Base-by-base conservation (phyloP, 2,888 invertebrate genomes). In the Camponotus fellah region DNA sequence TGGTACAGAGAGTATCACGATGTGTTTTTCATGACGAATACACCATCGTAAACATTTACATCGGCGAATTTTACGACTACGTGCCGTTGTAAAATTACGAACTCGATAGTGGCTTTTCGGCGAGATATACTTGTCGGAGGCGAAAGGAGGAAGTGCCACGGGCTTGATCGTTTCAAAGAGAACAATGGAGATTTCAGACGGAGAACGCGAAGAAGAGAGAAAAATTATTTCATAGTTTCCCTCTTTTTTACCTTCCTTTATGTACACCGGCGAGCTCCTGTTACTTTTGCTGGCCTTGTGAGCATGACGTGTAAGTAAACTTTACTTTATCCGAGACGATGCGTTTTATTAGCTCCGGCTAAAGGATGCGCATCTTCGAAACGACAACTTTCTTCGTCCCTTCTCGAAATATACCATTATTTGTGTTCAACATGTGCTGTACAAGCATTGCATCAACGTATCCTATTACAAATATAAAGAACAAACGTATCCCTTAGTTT, bases 281-380 rank as follows among this genome's bases (percentile, higher is more conserved):
- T 89, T 90, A 90, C 91, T 90, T 91, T 89, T 90, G 86, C 89
- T 76, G 87, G 83, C 91, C 91, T 91, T 88, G 90, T 58, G 60
- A 64, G 43, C 79, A 43, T 71, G 82, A 82, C 84, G 81, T 82
- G 71, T 75, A 84, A 86, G 72, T 85, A 82, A 85, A 86, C 88
- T 90, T 87, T 84, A 80, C 68, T 79, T 84, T 40, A 40, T 74
- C 53, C 69, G 83, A 26, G 26, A 76, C 83, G 87, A 87, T 86
- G 79, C 87, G 85, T 90, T 85, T 86, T 74, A 80, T 86, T 83
- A 82, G 71, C 60, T 85, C 65, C 53, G 56, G 10, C 49, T 56
- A 53, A 71, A 79, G 26, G 66, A 62, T 34, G 53, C 68, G 66
- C 60, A 83, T 68, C 32, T 69, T 83, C 14, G 46, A 32, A 64